Evolutionary conservation across 2,797 vertebrate species (phyloP).

Genomic region (Tangara arthus): DNA sequence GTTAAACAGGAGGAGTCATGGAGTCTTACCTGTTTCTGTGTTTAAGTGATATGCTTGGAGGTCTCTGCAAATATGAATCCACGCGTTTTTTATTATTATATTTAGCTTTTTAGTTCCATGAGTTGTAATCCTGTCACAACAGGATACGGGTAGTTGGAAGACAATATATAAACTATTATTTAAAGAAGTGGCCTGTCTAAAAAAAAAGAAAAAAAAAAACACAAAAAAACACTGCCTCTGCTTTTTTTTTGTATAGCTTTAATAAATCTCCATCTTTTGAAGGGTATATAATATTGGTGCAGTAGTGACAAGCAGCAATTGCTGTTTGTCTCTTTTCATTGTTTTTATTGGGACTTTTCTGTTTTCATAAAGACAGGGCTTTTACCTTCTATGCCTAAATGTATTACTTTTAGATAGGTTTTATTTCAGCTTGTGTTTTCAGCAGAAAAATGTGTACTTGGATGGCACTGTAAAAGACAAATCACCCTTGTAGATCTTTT

Average conservation of each 20-base stretch:
- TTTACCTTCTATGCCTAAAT: slow-evolving; percentile 33
- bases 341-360: not conserved
- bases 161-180: slow-evolving; percentile 11
- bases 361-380: slow-evolving; percentile 53
- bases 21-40: not conserved
- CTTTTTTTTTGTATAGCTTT: slow-evolving; percentile 59
- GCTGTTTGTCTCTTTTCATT: slow-evolving; percentile 30
- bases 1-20: not conserved
- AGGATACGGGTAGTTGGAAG: slow-evolving; percentile 60
- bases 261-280: slow-evolving; percentile 46
- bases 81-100: not conserved
- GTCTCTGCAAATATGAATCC: not conserved
- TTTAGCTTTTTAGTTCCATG: slow-evolving; percentile 22
- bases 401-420: slow-evolving; percentile 15
- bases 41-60: not conserved
- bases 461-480: slow-evolving; percentile 49
- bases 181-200: slow-evolving; percentile 45
- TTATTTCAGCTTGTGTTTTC: slow-evolving; percentile 43
- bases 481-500: slow-evolving; percentile 7
- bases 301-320: slow-evolving; percentile 25
- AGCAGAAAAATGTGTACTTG: slow-evolving; percentile 24
- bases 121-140: slow-evolving; percentile 34
- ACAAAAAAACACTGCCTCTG: slow-evolving; percentile 48
- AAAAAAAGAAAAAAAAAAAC: not conserved
- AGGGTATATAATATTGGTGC: slow-evolving; percentile 31